Percentiles rank a stretch among this genome's conserved stretches.
Conservation (phyloP, 2,888 invertebrate genomes). For the Perizoma flavofasciatum region DNA sequence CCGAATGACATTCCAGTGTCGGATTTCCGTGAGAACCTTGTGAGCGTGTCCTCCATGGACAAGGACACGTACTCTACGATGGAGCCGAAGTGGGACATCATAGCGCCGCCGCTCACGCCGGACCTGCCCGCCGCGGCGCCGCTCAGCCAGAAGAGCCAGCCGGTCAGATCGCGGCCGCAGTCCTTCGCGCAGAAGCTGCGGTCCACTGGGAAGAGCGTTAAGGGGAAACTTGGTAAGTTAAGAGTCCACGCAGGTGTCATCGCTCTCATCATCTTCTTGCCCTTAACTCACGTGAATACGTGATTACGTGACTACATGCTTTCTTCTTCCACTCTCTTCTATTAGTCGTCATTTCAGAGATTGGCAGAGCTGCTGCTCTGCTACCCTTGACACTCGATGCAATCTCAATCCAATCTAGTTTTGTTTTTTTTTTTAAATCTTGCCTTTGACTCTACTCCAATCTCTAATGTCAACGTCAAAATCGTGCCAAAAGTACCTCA, state of each 20-base stretch:
- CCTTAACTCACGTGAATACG: too few relatives aligned
- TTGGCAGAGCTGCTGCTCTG: too few relatives aligned
- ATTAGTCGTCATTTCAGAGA: too few relatives aligned
- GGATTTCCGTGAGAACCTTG: conserved; percentile 85
- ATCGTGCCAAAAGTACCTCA: too few relatives aligned
- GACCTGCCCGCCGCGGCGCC: conserved; percentile 43
- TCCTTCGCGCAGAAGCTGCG: conserved; percentile 94
- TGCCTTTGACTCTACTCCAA: too few relatives aligned
- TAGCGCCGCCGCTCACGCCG: conserved; percentile 42
- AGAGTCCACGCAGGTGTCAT: neutral
- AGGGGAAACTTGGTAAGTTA: conserved; percentile 85
- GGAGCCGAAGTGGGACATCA: conserved; percentile 68
- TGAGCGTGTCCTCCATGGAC: conserved; percentile 72
- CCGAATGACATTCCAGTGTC: conserved; percentile 68
- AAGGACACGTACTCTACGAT: conserved; percentile 62
- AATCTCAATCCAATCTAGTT: too few relatives aligned
- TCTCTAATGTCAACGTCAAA: too few relatives aligned
- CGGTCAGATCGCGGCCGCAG: conserved; percentile 85
- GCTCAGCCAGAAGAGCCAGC: conserved; percentile 48
- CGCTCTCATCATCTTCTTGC: too few relatives aligned
- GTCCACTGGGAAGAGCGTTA: conserved; percentile 93
- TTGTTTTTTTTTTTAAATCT: too few relatives aligned
- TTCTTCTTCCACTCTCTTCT: too few relatives aligned
- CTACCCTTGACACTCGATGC: too few relatives aligned
- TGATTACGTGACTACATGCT: too few relatives aligned